Evolutionary conservation across 2,113 vertebrate species (phyloP).

Genomic region (Cairina moschata): DNA sequence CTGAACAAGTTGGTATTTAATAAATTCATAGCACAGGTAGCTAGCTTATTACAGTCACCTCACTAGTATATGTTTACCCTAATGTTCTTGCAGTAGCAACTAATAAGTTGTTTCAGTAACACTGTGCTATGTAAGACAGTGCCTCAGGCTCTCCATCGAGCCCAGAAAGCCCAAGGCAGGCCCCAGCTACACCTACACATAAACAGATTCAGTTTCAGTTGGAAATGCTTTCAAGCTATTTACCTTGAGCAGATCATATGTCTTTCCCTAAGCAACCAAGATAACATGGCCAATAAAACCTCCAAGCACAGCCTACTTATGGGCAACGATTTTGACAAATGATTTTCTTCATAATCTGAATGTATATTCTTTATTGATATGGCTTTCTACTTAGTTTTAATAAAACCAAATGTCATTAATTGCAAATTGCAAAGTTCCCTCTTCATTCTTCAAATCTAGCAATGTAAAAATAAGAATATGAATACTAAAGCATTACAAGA

Average conservation of each 20-base stretch:
- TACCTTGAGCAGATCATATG: conserved; percentile 51
- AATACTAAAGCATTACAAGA: background rate
- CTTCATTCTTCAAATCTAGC: conserved; percentile 9
- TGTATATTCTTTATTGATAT: conserved; percentile 42
- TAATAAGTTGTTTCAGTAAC: conserved; percentile 43
- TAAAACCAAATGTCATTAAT: conserved; percentile 53
- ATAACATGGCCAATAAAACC: conserved; percentile 42
- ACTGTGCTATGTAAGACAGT: conserved; percentile 16
- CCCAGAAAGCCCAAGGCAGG: conserved; percentile 53
- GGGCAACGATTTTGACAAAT: conserved; percentile 35
- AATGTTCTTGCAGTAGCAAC: conserved; percentile 10
- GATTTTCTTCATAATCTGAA: background rate
- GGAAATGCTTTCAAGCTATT: conserved; percentile 67
- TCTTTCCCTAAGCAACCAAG: conserved; percentile 42
- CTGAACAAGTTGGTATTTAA: background rate
- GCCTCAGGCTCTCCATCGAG: conserved; percentile 63
- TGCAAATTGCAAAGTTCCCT: conserved; percentile 15
- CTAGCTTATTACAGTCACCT: conserved; percentile 37
- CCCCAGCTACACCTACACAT: background rate
- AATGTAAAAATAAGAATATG: background rate
- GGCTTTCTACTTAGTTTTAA: conserved; percentile 19
- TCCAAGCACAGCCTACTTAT: background rate
- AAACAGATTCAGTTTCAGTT: conserved; percentile 56
- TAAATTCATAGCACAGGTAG: background rate
- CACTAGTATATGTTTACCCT: background rate